A percentile compares a stretch with the other conserved stretches of the same genome.
phyloP scores from a whole-genome alignment of 1,140 invertebrate genomes.

The Ooceraea biroi region DNA sequence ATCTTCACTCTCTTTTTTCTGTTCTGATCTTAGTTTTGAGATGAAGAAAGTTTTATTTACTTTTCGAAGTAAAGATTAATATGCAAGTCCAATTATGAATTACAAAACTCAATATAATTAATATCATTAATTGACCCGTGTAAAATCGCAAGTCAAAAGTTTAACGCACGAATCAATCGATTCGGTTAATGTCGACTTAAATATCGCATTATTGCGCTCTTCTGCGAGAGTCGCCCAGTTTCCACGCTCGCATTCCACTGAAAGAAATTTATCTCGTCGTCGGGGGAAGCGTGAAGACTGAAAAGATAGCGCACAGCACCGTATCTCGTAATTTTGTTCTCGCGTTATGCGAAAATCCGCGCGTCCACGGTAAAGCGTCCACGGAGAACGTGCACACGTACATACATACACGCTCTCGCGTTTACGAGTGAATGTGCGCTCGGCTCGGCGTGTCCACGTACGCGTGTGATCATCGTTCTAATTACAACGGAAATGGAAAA shows the following conservation, averaged over 20 bases:
- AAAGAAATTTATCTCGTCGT: slow-evolving; percentile 3
- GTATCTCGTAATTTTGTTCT: slow-evolving; percentile 52
- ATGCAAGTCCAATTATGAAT: neutral
- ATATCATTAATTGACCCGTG: neutral
- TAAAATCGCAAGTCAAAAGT: neutral
- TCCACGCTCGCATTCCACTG: neutral
- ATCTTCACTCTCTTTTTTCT: neutral
- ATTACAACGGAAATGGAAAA: slow-evolving; percentile 74
- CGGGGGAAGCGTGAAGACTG: too few relatives aligned
- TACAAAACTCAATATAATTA: neutral
- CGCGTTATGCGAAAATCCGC: slow-evolving; percentile 54
- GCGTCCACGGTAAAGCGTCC: too few relatives aligned
- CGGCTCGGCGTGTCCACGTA: neutral
- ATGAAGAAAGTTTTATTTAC: neutral
- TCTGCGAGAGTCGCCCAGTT: neutral
- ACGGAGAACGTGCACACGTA: neutral
- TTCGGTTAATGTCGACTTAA: neutral
- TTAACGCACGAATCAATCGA: neutral
- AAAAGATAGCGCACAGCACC: slow-evolving; percentile 10
- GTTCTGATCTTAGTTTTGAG: neutral
- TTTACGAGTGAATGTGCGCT: neutral
- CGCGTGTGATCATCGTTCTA: slow-evolving; percentile 41
- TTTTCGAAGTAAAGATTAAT: neutral
- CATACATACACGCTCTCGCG: neutral
- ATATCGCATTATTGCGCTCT: neutral